Conservation (phyloP, 1,140 invertebrate genomes). For the Drosophila eugracilis region DNA sequence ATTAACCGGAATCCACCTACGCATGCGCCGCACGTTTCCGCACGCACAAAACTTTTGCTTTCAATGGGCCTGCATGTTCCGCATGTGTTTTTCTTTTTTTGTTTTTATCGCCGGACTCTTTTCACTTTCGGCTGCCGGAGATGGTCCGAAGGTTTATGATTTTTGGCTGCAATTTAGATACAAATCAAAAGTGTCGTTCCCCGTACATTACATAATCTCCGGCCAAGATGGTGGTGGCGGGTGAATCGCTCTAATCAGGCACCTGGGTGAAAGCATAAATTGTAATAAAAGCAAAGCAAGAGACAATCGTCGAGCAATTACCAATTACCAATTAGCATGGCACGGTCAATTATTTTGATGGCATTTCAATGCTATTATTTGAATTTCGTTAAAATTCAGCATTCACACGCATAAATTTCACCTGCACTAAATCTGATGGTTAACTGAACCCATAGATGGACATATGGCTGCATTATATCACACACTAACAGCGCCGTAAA, state of each 20-base stretch:
- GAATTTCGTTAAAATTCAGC: slow-evolving; percentile 66
- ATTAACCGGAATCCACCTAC: slow-evolving; percentile 14
- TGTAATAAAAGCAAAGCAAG: slow-evolving; percentile 35
- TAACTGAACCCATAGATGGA: slow-evolving; percentile 5
- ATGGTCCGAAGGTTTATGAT: slow-evolving; percentile 43
- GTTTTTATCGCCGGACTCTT: slow-evolving; percentile 43
- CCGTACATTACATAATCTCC: slow-evolving; percentile 37
- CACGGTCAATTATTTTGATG: slow-evolving; percentile 46
- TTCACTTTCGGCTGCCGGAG: slow-evolving; percentile 64
- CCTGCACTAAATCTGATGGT: slow-evolving; percentile 68
- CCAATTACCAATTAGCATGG: slow-evolving; percentile 30
- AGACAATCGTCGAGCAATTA: slow-evolving; percentile 2
- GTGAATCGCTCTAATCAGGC: neutral
- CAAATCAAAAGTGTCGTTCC: slow-evolving; percentile 31
- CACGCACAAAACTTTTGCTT: slow-evolving; percentile 72
- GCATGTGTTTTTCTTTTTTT: slow-evolving; percentile 25
- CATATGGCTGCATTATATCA: slow-evolving; percentile 61
- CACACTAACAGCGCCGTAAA: slow-evolving; percentile 38
- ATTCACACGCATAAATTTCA: slow-evolving; percentile 80
- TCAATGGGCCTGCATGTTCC: slow-evolving; percentile 65
- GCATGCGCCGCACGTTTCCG: slow-evolving; percentile 60
- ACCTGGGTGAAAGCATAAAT: slow-evolving; percentile 53
- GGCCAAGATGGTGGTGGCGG: slow-evolving; percentile 4
- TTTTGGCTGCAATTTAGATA: slow-evolving; percentile 42
- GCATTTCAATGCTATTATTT: slow-evolving; percentile 50